Conservation (phyloP, 2,888 invertebrate genomes). For the Orgyia antiqua region DNA sequence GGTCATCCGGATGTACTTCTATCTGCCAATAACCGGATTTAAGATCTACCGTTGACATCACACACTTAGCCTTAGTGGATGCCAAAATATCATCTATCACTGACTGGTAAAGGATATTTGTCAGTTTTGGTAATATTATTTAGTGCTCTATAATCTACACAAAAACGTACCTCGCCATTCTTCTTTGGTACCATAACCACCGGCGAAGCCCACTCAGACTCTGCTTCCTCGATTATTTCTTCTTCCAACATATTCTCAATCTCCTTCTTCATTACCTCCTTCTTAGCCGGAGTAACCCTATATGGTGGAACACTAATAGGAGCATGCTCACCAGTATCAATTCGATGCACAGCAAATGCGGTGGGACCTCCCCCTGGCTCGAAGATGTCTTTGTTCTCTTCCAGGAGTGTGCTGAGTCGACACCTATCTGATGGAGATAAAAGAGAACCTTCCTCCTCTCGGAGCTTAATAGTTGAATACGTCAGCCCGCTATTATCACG, state of each 20-base stretch:
- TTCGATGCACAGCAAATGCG: conserved; percentile 22
- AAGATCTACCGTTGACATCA: conserved; percentile 23
- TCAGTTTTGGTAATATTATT: conserved; percentile 20
- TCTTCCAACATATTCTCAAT: conserved; percentile 27
- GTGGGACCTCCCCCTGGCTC: no score
- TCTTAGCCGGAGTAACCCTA: conserved; percentile 29
- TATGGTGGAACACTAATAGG: conserved; percentile 40
- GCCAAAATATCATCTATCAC: conserved; percentile 28
- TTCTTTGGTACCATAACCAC: conserved; percentile 13
- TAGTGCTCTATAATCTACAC: conserved; percentile 30
- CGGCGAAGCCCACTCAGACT: conserved; percentile 16
- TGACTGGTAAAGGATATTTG: conserved; percentile 4
- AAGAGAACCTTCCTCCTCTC: background rate
- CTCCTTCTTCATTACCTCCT: conserved; percentile 21
- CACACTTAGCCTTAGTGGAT: conserved; percentile 15
- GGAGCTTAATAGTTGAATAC: background rate
- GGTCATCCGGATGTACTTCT: conserved; percentile 4
- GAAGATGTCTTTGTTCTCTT: no score
- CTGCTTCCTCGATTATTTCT: conserved; percentile 22
- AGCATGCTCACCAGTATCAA: conserved; percentile 15
- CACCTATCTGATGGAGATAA: background rate
- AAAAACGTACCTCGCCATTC: conserved; percentile 22
- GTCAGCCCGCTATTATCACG: conserved; percentile 6
- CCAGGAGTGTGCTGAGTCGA: background rate
- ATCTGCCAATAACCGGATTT: conserved; percentile 24